phyloP scores from a whole-genome alignment of 2,888 invertebrate species.

The Parasteatoda lunata region DNA sequence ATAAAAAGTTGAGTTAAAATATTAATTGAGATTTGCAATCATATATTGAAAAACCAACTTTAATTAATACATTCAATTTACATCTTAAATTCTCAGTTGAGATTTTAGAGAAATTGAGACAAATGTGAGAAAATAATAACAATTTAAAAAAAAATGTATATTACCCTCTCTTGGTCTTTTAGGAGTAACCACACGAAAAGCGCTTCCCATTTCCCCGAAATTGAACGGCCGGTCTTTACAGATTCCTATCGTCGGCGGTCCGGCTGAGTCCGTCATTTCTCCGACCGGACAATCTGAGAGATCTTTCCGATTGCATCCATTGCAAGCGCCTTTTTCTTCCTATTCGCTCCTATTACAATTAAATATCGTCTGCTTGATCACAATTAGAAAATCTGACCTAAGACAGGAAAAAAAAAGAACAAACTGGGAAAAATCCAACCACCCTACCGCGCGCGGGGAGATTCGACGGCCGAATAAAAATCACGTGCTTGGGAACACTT shows the following conservation, averaged over 20 bases:
- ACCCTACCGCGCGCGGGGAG: conserved; percentile 16
- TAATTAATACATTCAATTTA: too few species aligned
- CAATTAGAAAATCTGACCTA: background rate
- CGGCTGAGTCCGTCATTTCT: conserved; percentile 44
- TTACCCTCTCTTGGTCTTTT: conserved; percentile 68
- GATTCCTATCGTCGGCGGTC: background rate
- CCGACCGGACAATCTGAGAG: conserved; percentile 12
- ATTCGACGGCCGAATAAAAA: conserved; percentile 25
- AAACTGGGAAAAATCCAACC: background rate
- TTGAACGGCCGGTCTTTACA: conserved; percentile 28
- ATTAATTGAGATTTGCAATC: too few species aligned
- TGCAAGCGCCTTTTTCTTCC: background rate
- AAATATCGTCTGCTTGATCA: too few species aligned
- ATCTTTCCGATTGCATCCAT: conserved; percentile 25
- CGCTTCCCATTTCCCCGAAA: conserved; percentile 69
- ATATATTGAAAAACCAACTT: too few species aligned
- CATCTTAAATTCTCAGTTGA: too few species aligned
- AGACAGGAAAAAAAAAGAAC: background rate
- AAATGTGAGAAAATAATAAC: too few species aligned
- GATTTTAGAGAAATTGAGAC: too few species aligned
- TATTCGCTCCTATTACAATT: too few species aligned
- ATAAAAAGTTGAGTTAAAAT: too few species aligned
- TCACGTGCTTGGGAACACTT: conserved; percentile 24
- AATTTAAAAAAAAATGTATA: background rate
- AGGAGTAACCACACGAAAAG: conserved; percentile 70